Evolutionary conservation across 2,113 vertebrate genomes (phyloP), one percentile per base, ranked within the genome.

Genomic region (Psephotus haematonotus): DNA sequence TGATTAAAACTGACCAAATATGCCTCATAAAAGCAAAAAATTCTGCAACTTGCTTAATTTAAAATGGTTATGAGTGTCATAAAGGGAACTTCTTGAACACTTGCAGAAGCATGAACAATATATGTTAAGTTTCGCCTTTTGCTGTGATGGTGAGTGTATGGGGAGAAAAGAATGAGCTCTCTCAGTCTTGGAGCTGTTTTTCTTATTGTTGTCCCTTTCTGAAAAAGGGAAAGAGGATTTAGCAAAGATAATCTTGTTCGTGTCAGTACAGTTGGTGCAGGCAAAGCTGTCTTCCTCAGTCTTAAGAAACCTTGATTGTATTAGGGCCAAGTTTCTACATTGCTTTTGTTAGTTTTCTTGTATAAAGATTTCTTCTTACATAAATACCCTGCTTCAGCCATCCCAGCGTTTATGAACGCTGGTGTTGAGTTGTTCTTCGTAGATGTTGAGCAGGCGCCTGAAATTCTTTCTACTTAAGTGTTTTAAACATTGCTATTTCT

Each of bases 341-440:
- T 44, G 33, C 27, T 65, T 82, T 53, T 64, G 16, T 67, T 10
- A 41, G 28, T 86, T 92, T 46, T 63, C 64, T 78, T 92, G 27
- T 71, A 33, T 67, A 82, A 91, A 24, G 95, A 55, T 60, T 82
- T 93, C 72, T 71, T 78, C 22, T 35, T 59, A 13, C 57, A 59
- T 35, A 59, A 82, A 53, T 82, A 75, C 13, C 3, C 18, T 91
- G 44, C 53, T 90, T 86, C 41, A 70, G n/a, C 24, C 52, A 44
- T 67, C 52, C 39, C 46, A 71, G 24, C 4, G 5, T 52, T 74
- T 92, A 31, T 69, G 67, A 82, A 69, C 0, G 4, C 18, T 87
- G 44, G 24, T 65, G 37, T 55, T 8, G 25, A 63, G 33, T 43
- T 68, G 75, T 64, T 67, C 64, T 67, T n/a, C 0, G 9, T 59